Evolutionary conservation across 1,140 invertebrate genomes (phyloP), one percentile per base, ranked within the genome.

Genomic region (Bilobella aurantiaca): DNA sequence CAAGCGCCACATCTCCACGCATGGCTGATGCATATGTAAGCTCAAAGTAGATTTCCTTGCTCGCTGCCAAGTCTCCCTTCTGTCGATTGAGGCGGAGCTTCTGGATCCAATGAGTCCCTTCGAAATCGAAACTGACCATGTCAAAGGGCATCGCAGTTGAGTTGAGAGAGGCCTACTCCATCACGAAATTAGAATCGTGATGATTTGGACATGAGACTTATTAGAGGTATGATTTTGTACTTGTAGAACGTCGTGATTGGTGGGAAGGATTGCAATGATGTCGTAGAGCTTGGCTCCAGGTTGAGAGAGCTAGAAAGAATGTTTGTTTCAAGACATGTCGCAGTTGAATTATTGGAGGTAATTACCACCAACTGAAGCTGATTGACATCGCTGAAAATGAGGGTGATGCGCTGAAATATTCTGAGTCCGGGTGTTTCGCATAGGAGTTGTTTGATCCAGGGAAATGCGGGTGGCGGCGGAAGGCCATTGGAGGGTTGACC

Each of bases 61-160:
- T 63, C 27, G 59, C 70, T 0, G 70, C 68, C n/a, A 69, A 53
- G 12, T 57, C 58, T 57, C 70, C 70, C 32, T 68, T 72, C 21
- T 57, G 61, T n/a, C 63, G 25, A 21, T 66, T 67, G 31, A 69
- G 31, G 29, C 57, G 58, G n/a, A 72, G 46, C 58, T 67, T 67
- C 23, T 68, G 65, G 18, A 72, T 72, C 70, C 70, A 72, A 47
- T 69, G 69, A 1, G 67, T 63, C 12, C 70, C 70, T 27, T 72
- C 70, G 32, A 68, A 62, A 31, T 72, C 70, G 59, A 72, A 72
- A 2, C 63, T 30, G 23, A 72, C 64, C 0, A 72, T 67, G 34
- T 72, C 70, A 56, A 72, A 69, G 3, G 32, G 34, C 5, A 69
- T 23, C 0, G 69, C 32, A 0, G 53, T 72, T 1, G 65, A 56